A percentile compares a stretch with the other conserved stretches of the same genome.
Conservation (phyloP, 2,888 invertebrate genomes). For the Dromius quadrimaculatus region DNA sequence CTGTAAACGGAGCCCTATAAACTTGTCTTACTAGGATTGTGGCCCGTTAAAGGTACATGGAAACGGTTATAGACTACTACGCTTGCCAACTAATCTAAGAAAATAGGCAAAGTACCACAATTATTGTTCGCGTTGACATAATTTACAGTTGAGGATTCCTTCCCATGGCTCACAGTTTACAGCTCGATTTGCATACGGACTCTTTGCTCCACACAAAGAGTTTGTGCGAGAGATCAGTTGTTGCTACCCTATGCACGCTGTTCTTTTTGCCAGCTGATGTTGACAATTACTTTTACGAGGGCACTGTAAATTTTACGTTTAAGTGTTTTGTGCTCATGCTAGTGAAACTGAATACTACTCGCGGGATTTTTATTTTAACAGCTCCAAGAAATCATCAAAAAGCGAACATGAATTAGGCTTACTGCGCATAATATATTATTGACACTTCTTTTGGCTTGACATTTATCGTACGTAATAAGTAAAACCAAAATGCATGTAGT, state of each 20-base stretch:
- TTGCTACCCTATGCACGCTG: slow-evolving; percentile 2
- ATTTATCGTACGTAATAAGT: slow-evolving; percentile 4
- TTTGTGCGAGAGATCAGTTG: slow-evolving; percentile 16
- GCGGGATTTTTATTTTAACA: background rate
- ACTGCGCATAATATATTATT: background rate
- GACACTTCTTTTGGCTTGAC: background rate
- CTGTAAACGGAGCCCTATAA: slow-evolving; percentile 49
- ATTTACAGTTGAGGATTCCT: slow-evolving; percentile 65
- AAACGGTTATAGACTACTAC: slow-evolving; percentile 55
- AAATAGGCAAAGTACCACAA: slow-evolving; percentile 65
- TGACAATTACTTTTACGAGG: slow-evolving; percentile 28
- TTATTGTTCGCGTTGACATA: slow-evolving; percentile 66
- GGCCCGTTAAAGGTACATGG: slow-evolving; percentile 48
- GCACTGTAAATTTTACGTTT: slow-evolving; percentile 24
- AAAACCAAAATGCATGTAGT: background rate
- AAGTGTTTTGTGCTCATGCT: slow-evolving; percentile 4
- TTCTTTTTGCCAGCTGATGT: slow-evolving; percentile 24
- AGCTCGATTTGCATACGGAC: slow-evolving; percentile 57
- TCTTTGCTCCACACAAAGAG: slow-evolving; percentile 8
- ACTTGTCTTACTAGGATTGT: slow-evolving; percentile 50
- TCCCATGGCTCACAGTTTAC: slow-evolving; percentile 60
- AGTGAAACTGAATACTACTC: slow-evolving; percentile 11
- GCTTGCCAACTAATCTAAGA: slow-evolving; percentile 55
- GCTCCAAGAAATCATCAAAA: slow-evolving; percentile 13
- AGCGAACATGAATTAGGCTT: background rate